These are phyloP conservation scores for Drosophila yooni DNA, from an alignment of 2,888 invertebrate genomes.

Conservation along the genomic window DNA sequence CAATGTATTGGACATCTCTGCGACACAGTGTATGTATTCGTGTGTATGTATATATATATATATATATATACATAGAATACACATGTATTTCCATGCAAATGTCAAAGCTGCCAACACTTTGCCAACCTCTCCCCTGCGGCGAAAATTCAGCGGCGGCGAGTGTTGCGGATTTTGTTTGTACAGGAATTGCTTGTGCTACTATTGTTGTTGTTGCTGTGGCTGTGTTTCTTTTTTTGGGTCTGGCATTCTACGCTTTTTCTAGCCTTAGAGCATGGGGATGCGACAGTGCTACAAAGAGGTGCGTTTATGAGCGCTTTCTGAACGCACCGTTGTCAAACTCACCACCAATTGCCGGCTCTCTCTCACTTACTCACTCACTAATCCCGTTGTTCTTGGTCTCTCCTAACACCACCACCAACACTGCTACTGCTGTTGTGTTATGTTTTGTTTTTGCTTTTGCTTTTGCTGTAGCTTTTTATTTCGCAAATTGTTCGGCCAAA, in stretches of 20 bases:
- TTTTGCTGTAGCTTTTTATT: slow-evolving; percentile 27
- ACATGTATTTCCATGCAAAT: slow-evolving; percentile 65
- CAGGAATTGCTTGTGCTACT: slow-evolving; percentile 44
- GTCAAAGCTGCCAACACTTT: slow-evolving; percentile 69
- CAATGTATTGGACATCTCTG: slow-evolving; percentile 53
- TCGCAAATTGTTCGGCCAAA: slow-evolving; percentile 63
- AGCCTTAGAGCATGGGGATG: slow-evolving; percentile 38
- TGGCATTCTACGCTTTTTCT: slow-evolving; percentile 64
- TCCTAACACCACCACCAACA: neutral
- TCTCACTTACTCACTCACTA: slow-evolving; percentile 5
- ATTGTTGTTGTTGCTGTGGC: slow-evolving; percentile 24
- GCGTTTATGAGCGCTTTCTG: slow-evolving; percentile 39
- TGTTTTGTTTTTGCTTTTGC: slow-evolving; percentile 8
- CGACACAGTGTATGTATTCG: slow-evolving; percentile 5
- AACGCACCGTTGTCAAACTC: slow-evolving; percentile 62
- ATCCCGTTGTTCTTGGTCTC: slow-evolving; percentile 14
- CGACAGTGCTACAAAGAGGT: slow-evolving; percentile 48
- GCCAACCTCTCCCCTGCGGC: slow-evolving; percentile 26
- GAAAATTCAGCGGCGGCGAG: slow-evolving; percentile 39
- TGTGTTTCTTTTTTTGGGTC: slow-evolving; percentile 39
- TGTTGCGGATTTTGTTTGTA: slow-evolving; percentile 74
- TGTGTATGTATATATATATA: neutral
- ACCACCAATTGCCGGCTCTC: slow-evolving; percentile 55
- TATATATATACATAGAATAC: neutral
- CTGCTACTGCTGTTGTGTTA: slow-evolving; percentile 16